These are phyloP conservation scores for Beroe ovata DNA, from an alignment of 37 sponge, comb jelly and placozoan genomes.

Conservation along the genomic window DNA sequence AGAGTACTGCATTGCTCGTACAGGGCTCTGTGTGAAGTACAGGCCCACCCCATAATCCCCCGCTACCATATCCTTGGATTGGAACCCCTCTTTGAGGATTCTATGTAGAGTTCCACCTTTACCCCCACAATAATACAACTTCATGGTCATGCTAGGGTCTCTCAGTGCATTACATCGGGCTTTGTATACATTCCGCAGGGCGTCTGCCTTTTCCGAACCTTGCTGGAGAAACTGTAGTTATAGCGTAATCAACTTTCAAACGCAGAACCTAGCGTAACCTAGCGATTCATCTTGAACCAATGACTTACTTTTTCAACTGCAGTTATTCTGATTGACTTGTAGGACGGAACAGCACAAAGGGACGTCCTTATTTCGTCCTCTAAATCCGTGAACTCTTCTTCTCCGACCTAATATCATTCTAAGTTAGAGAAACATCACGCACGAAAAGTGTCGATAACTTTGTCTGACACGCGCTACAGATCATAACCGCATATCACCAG, in stretches of 20 bases:
- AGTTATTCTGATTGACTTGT: conserved; percentile 40
- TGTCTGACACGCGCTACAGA: no score
- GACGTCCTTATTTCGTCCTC: conserved; percentile 53
- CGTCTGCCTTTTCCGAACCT: not conserved
- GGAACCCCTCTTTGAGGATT: conserved; percentile 36
- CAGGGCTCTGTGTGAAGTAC: conserved; percentile 58
- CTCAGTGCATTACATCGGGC: conserved; percentile 58
- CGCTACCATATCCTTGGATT: conserved; percentile 51
- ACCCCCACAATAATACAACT: conserved; percentile 48
- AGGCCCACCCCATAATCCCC: conserved; percentile 66
- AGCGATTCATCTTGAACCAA: not conserved
- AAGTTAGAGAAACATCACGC: no score
- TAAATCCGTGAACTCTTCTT: conserved; percentile 27
- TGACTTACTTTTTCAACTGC: conserved; percentile 10
- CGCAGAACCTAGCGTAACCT: no score
- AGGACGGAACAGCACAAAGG: conserved; percentile 41
- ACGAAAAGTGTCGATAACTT: no score
- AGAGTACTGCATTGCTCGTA: conserved; percentile 56
- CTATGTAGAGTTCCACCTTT: conserved; percentile 54
- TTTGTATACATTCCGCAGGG: conserved; percentile 3
- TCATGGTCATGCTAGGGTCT: conserved; percentile 35
- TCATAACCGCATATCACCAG: no score
- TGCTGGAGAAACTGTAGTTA: conserved; percentile 9
- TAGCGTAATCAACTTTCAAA: no score
- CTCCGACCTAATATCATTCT: no score